Evolutionary conservation across 2,113 vertebrate species (phyloP), one percentile per base, ranked within the genome.

Genomic region (Cebidichthys violaceus): DNA sequence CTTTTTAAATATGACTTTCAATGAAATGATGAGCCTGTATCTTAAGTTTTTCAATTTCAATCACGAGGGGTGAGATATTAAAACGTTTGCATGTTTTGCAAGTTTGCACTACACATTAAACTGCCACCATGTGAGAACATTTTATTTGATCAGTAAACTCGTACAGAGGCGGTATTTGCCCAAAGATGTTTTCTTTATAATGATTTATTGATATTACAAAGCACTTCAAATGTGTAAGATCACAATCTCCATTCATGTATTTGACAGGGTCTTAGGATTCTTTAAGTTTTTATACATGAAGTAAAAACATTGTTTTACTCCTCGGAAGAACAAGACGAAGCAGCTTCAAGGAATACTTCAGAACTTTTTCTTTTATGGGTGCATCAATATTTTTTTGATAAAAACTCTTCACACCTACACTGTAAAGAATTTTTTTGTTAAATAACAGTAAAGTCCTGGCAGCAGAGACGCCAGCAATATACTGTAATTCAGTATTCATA

Each of bases 361-460:
- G 52, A 72, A 20, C 55, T 43, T 20, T 50, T 50, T 20, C 43
- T 39, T n/a, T 54, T 39, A 33, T 45, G 1, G 43, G 9, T n/a
- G 27, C 50, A 59, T 75, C 41, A 52, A 64, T 65, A 74, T 35
- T 57, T 54, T 71, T 62, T 27, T 6, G 31, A 17, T 64, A 54
- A 57, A 52, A 37, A 47, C 27, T 55, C 37, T 2, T 64, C 29
- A 67, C 62, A 35, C 47, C 43, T 15, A n/a, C n/a, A n/a, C n/a
- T n/a, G n/a, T n/a, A n/a, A n/a, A n/a, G n/a, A 9, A 9, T 9
- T 39, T 9, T 39, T 39, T 1, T 39, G 9, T 39, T 9, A 39
- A 39, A 39, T 39, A 39, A 39, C 37, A 9, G 6, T 39, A 8
- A 35, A 35, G 39, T 39, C 9, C 39, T 39, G 39, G 7, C 39